Conservation (phyloP, 1,140 invertebrate species). For the Carcinoscorpius rotundicauda region DNA sequence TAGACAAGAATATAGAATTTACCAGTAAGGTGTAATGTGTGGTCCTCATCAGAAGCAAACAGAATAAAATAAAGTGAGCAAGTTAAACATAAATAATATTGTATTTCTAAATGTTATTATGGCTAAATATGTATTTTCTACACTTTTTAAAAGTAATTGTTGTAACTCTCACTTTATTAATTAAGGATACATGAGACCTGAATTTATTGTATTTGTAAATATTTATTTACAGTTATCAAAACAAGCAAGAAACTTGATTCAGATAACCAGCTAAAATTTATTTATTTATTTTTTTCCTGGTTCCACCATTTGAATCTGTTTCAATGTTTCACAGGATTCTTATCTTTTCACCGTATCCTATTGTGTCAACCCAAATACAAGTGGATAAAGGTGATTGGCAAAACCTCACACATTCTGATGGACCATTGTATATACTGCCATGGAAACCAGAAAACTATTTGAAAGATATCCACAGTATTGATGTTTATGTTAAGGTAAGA, state of each 20-base stretch:
- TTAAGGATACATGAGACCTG: no score
- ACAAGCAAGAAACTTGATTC: no score
- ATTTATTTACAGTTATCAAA: background rate
- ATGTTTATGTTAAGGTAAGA: conserved; percentile 21
- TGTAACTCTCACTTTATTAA: no score
- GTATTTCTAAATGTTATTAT: no score
- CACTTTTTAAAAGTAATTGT: no score
- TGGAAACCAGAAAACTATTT: conserved; percentile 56
- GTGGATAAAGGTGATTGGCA: conserved; percentile 40
- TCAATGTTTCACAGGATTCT: conserved; percentile 7
- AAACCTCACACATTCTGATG: conserved; percentile 40
- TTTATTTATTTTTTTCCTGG: background rate
- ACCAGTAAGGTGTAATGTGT: no score
- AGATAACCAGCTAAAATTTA: no score
- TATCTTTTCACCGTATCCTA: conserved; percentile 33
- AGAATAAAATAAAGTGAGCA: no score
- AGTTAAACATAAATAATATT: no score
- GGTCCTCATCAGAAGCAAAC: no score
- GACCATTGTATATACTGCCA: conserved; percentile 53
- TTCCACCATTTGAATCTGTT: conserved; percentile 11
- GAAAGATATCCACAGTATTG: conserved; percentile 53
- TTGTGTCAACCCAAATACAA: conserved; percentile 31
- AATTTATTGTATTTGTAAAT: conserved; percentile 8
- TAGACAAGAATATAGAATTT: no score
- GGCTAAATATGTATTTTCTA: no score